phyloP scores from a whole-genome alignment of 2,888 invertebrate species.

The Mythimna albipuncta region DNA sequence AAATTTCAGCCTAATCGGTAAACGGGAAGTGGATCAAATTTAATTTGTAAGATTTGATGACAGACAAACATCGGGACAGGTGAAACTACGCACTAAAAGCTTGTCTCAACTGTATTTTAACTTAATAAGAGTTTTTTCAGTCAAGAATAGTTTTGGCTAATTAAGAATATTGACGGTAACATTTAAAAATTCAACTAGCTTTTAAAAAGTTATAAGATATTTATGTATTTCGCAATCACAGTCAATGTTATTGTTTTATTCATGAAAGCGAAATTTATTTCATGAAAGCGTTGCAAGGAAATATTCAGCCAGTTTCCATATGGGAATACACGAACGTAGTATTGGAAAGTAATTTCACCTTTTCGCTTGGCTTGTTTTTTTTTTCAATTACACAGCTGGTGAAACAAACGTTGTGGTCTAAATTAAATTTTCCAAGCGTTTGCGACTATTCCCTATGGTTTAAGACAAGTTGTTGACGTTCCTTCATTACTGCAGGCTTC shows the following conservation, averaged over 20 bases:
- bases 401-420: slow-evolving; percentile 65
- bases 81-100: too few relatives aligned
- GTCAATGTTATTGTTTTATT: slow-evolving; percentile 42
- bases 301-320: slow-evolving; percentile 49
- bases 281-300: slow-evolving; percentile 35
- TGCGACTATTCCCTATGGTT: slow-evolving; percentile 56
- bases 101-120: too few relatives aligned
- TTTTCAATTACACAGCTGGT: slow-evolving; percentile 69
- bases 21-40: too few relatives aligned
- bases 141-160: too few relatives aligned
- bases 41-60: too few relatives aligned
- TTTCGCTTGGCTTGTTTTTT: slow-evolving; percentile 63
- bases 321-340: slow-evolving; percentile 64
- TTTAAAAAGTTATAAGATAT: slow-evolving; percentile 14
- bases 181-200: not conserved
- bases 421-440: slow-evolving; percentile 61
- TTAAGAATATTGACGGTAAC: too few relatives aligned
- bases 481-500: slow-evolving; percentile 53
- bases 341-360: slow-evolving; percentile 68
- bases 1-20: too few relatives aligned
- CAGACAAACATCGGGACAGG: too few relatives aligned
- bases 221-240: slow-evolving; percentile 29
- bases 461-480: slow-evolving; percentile 62
- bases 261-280: slow-evolving; percentile 46
- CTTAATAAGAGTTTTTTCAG: too few relatives aligned